phyloP scores from a whole-genome alignment of 2,797 vertebrate species.

The Schizopygopsis malacanthus region DNA sequence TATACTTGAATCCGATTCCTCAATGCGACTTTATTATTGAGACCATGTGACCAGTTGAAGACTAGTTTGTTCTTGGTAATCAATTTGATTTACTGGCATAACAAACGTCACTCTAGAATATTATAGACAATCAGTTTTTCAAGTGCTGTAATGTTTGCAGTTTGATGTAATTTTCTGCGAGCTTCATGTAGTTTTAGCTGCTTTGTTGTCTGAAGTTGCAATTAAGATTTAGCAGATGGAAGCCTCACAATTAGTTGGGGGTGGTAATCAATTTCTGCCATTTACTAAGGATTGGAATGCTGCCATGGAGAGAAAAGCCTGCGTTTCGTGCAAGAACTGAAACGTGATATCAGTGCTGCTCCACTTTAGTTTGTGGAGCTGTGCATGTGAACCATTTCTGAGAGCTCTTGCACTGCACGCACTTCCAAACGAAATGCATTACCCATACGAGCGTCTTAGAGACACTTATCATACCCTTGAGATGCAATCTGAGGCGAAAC shows the following conservation, averaged over 20 bases:
- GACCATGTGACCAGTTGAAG: neutral
- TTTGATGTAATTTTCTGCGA: conserved; percentile 60
- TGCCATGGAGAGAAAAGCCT: conserved; percentile 66
- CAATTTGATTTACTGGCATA: neutral
- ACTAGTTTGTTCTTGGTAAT: conserved; percentile 19
- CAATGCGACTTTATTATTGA: neutral
- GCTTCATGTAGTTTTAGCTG: conserved; percentile 75
- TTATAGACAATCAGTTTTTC: conserved; percentile 48
- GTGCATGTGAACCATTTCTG: neutral
- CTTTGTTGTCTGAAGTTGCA: conserved; percentile 75
- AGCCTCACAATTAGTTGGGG: conserved; percentile 76
- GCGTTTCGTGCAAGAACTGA: conserved; percentile 38
- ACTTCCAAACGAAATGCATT: neutral
- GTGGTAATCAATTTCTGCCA: conserved; percentile 78
- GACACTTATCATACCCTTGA: neutral
- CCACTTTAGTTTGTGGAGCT: conserved; percentile 27
- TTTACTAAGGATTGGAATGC: conserved; percentile 48
- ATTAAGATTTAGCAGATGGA: conserved; percentile 81
- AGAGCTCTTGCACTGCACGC: neutral
- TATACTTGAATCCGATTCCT: neutral
- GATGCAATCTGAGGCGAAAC: neutral
- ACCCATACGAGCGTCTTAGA: neutral
- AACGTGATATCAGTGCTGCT: conserved; percentile 59
- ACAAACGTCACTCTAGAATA: conserved; percentile 24
- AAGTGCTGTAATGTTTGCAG: conserved; percentile 54